Evolutionary conservation across 2,888 invertebrate species (phyloP), one percentile per base, ranked within the genome.

Genomic region (Tinea trinotella): DNA sequence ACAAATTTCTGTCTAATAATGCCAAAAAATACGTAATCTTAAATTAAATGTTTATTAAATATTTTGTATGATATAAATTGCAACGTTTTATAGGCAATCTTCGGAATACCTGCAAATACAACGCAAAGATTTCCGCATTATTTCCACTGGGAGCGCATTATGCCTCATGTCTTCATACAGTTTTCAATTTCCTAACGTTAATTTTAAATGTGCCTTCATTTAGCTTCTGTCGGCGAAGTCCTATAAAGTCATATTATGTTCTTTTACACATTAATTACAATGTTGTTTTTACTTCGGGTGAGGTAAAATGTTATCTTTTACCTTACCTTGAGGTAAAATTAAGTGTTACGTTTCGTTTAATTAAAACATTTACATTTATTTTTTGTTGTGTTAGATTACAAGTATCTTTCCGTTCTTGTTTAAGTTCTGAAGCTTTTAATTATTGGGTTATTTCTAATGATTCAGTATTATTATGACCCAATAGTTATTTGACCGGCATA

Each of bases 101-200:
- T 30, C n/a, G 30, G n/a, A 30, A n/a, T 30, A 30, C 30, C 3
- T 10, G n/a, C n/a, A n/a, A n/a, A n/a, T n/a, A 30, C 3, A 30
- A 30, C 30, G 30, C 30, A 7, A 30, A 4, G 30, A n/a, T 40
- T 40, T 40, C 40, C 40, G 15, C 40, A 40, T 40, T 40, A 40
- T 40, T 40, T 40, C 40, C 40, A 15, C 40, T 15, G 40, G 40
- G 40, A 40, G 13, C 7, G 7, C 2, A 7, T 40, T n/a, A n/a
- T n/a, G n/a, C n/a, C 40, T 15, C 40, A 40, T 13, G 5, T 40
- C 40, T 15, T 2, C 13, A n/a, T 13, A 40, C 40, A 40, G 13
- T 40, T 40, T 40, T 40, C 40, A 40, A 40, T 40, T 40, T 40
- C 40, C 40, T 40, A 40, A 13, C 40, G 40, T 40, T 15, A n/a